Evolutionary conservation across 2,797 vertebrate species (phyloP).

Genomic region (Pteropus rufus): DNA sequence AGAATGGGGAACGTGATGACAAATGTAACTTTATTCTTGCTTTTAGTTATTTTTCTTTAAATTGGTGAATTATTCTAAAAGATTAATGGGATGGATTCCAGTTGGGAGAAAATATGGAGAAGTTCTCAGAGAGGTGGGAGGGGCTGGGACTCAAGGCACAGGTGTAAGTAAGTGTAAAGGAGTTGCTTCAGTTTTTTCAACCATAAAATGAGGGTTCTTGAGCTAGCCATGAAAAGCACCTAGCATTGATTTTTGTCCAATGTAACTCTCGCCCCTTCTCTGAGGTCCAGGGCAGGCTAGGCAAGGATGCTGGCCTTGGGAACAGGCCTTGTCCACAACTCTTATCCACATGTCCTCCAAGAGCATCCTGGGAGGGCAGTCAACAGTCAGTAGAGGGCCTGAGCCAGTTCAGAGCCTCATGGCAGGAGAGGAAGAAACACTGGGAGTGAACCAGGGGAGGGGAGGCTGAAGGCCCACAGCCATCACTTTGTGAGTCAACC

Average conservation of each 20-base stretch:
- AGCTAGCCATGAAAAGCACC: background rate
- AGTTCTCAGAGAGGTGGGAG: background rate
- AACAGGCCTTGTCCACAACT: background rate
- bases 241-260: background rate
- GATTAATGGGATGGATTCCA: background rate
- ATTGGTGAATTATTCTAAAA: background rate
- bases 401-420: background rate
- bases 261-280: background rate
- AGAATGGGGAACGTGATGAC: background rate
- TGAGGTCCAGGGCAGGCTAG: background rate
- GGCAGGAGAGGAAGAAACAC: background rate
- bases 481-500: background rate
- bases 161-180: background rate
- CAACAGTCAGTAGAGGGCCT: background rate
- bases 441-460: background rate
- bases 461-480: background rate
- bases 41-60: background rate
- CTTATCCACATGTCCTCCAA: background rate
- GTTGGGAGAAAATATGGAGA: background rate
- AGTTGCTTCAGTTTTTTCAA: background rate
- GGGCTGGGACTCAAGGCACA: background rate
- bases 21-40: background rate
- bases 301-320: fast-evolving
- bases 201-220: background rate
- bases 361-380: background rate